A percentile compares a stretch with the other conserved stretches of the same genome.
Conservation (phyloP, 2,113 vertebrate genomes). For the Blennius ocellaris region DNA sequence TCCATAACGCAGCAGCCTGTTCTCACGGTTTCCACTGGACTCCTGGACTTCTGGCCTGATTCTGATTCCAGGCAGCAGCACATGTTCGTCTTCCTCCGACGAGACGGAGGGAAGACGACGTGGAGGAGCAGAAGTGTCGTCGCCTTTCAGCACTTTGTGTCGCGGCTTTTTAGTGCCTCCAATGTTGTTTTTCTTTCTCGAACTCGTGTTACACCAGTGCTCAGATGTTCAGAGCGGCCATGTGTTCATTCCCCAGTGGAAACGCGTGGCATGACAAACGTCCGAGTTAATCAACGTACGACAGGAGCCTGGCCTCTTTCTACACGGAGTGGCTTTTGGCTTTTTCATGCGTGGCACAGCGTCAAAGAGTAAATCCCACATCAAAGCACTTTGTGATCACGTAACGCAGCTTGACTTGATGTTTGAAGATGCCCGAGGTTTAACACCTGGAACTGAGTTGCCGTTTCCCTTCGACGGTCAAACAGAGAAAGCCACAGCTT, state of each 20-base stretch:
- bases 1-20: too few relatives aligned
- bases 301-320: constrained; percentile 5
- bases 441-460: constrained; percentile 31
- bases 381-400: constrained; percentile 8
- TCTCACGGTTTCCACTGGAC: too few relatives aligned
- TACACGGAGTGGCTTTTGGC: not conserved
- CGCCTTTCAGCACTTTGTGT: not conserved
- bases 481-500: too few relatives aligned
- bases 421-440: constrained; percentile 44
- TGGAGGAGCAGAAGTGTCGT: not conserved
- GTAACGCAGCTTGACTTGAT: constrained; percentile 23
- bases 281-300: constrained; percentile 6
- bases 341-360: constrained; percentile 7
- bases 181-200: constrained; percentile 12
- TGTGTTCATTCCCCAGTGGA: not conserved
- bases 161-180: constrained; percentile 1
- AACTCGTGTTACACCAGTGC: not conserved
- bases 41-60: too few relatives aligned
- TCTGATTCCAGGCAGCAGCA: too few relatives aligned
- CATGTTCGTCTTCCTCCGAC: too few relatives aligned
- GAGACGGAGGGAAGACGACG: too few relatives aligned
- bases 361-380: constrained; percentile 29
- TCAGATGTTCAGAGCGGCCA: not conserved
- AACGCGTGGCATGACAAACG: not conserved
- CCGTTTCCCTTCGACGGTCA: constrained; percentile 24